phyloP scores from a whole-genome alignment of 2,113 vertebrate genomes.

The Corythoichthys intestinalis region DNA sequence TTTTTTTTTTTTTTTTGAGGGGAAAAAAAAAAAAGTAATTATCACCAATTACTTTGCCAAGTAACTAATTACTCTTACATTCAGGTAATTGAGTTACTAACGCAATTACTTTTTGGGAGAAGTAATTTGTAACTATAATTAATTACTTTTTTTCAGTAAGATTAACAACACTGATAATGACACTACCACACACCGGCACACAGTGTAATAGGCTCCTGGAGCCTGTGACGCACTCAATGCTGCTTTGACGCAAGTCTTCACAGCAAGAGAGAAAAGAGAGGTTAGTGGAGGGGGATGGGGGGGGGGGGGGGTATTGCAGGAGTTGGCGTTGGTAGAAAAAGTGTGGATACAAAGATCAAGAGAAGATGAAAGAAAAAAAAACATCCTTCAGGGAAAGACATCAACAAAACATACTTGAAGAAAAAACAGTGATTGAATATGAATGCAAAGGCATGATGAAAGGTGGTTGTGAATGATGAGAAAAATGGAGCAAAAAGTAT shows the following conservation, averaged over 20 bases:
- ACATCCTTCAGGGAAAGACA: conserved; percentile 32
- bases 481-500: neutral
- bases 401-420: conserved; percentile 45
- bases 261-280: neutral
- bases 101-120: too few species aligned
- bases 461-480: conserved; percentile 15
- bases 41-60: too few species aligned
- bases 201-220: neutral
- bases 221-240: conserved; percentile 17
- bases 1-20: too few species aligned
- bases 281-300: neutral
- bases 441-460: conserved; percentile 17
- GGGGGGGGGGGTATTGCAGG: conserved; percentile 14
- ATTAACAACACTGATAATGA: neutral
- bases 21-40: too few species aligned
- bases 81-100: too few species aligned
- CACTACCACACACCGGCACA: neutral
- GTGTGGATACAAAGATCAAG: neutral
- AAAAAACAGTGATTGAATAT: conserved; percentile 5
- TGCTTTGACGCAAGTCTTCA: conserved; percentile 36
- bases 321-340: neutral
- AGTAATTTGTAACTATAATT: too few species aligned
- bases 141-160: too few species aligned
- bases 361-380: conserved; percentile 34
- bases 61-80: too few species aligned